Base-by-base conservation (phyloP, 2,888 invertebrate species). In the Bombyx huttoni region DNA sequence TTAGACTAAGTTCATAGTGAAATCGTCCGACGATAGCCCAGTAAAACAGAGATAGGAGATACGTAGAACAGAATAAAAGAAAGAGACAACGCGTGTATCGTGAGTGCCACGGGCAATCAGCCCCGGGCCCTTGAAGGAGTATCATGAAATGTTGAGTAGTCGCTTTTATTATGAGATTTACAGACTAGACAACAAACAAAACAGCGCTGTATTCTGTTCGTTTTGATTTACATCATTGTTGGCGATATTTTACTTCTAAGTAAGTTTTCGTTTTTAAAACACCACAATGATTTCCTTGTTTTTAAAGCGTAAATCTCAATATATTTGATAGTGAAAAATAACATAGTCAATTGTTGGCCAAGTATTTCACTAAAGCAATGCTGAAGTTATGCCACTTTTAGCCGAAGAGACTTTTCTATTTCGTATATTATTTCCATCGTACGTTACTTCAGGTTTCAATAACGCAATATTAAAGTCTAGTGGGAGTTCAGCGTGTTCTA, bases 141-240 rank as follows among this genome's bases (percentile, higher is more conserved):
- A 63, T 67, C 57, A 60, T 64, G 68, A 72, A 69, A 67, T 63
- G 66, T 69, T 67, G 70, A 70, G 68, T 70, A 67, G 72, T 68
- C 67, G 67, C 64, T 67, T 72, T 72, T 72, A 72, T 70, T 68
- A 65, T 65, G 64, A 70, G 70, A 70, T 70, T 70, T 69, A 70
- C 70, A 65, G 68, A 68, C 67, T 65, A 56, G 57, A 62, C 61
- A 51, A 58, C 59, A 51, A 56, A 60, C 63, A 60, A 63, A 58
- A 62, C 56, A 58, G 58, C 8, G 59, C 60, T 59, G 53, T 59
- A 57, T 62, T 58, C 57, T 59, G 55, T 55, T 59, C 33, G 13
- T 53, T 46, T 48, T 48, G 48, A 34, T 51, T 51, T 53, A 51
- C 13, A 49, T 51, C 49, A 47, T 45, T 24, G 3, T 14, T 51